Base-by-base conservation (phyloP, 2,113 vertebrate species). In the Ia io region DNA sequence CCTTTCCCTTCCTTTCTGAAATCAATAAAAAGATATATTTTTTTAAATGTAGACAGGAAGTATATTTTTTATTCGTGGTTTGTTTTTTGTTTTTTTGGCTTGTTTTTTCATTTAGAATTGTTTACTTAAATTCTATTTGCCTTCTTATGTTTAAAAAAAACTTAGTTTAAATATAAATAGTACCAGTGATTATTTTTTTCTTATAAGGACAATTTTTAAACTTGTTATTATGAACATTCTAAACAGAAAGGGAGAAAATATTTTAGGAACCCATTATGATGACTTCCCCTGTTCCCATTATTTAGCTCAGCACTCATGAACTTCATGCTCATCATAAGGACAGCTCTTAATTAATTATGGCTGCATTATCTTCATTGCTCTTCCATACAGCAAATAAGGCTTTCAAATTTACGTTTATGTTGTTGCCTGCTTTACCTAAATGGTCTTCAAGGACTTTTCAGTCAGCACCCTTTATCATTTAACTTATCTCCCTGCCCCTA, bases 21-120 rank as follows among this genome's bases (percentile, higher is more conserved):
- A 61, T 61, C 10, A 61, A 28, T 61, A 61, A 61, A 61, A 61
- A 61, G 4, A 61, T 28, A 11, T 25, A 59, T 59, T 28, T 61
- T 11, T 61, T 61, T 28, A 59, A 61, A 28, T 61, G 23, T 61
- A 61, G 59, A 61, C 25, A 61, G 10, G 59, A 88, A 4, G 17
- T 70, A 44, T 25, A 56, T n/a, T 87, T 80, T 93, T 49, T 53
- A 51, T 69, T 22, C 47, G 12, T 49, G 49, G 49, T n/a, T 23
- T 77, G 70, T 42, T 83, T 56, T 42, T n/a, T n/a, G n/a, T n/a
- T 83, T 95, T 40, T 6, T 35, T 73, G 49, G 40, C 28, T 82
- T 82, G 42, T 18, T 86, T 91, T 97, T 91, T 93, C 8, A 63
- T 69, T 71, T 95, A 89, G 17, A 77, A 30, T 95, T 53, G 6